phyloP scores from a whole-genome alignment of 2,888 invertebrate genomes.

The Drosophila setosimentum region DNA sequence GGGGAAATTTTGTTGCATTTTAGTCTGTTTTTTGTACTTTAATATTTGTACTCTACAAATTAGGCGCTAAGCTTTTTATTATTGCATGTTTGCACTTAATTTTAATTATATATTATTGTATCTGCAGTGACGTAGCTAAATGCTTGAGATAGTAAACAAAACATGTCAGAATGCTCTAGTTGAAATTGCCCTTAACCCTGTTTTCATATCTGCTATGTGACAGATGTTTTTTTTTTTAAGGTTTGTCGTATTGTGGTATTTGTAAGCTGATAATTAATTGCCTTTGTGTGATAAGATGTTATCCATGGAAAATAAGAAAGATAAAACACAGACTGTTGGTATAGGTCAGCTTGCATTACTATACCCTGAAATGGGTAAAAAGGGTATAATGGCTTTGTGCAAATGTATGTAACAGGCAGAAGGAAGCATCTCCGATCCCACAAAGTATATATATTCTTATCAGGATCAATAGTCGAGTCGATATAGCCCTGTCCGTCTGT shows the following conservation, averaged over 20 bases:
- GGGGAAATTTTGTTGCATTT: not conserved
- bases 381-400: too few species aligned
- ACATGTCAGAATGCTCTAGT: not conserved
- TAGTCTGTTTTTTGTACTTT: not conserved
- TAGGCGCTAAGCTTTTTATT: slow-evolving; percentile 24
- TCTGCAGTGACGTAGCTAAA: slow-evolving; percentile 1
- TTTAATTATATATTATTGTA: slow-evolving; percentile 24
- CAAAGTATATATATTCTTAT: too few species aligned
- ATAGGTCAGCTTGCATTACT: slow-evolving; percentile 27
- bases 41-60: too few species aligned
- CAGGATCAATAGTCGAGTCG: too few species aligned
- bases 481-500: too few species aligned
- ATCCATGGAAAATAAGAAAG: not conserved
- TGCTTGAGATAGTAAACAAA: not conserved
- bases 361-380: too few species aligned
- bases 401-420: too few species aligned
- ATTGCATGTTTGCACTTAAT: slow-evolving; percentile 2
- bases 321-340: slow-evolving; percentile 3
- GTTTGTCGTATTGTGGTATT: not conserved
- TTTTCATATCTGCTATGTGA: not conserved
- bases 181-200: not conserved
- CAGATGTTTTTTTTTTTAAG: not conserved
- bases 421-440: too few species aligned
- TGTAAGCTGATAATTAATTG: too few species aligned
- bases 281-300: not conserved